Base-by-base conservation (phyloP, 1,140 invertebrate genomes). In the Zaprionus ornatus region DNA sequence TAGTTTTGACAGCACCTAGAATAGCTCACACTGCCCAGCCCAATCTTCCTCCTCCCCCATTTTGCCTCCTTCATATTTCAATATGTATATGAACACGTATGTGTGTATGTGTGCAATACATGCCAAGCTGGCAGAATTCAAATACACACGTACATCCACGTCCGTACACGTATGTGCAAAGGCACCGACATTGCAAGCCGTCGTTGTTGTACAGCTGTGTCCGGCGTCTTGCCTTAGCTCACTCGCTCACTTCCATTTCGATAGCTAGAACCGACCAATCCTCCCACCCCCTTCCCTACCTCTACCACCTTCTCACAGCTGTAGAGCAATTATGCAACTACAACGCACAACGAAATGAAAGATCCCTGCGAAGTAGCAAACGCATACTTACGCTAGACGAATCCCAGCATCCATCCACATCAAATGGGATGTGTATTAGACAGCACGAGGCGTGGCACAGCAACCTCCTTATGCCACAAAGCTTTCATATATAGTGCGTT, bases 1-100 rank as follows among this genome's bases (percentile, higher is more conserved):
- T 90, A 88, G 85, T 85, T 88, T 90, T 88, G 85, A 85, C 85
- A 86, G 81, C 52, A 80, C 71, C 78, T 81, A 77, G 77, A 80
- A 83, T 77, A 72, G 70, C 80, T 79, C 56, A 74, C 45, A 63
- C 15, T 13, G 74, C 62, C 79, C 35, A 27, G 19, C 40, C 42
- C 35, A 35, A 64, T 56, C 52, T 35, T n/a, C 65, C 77, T 61
- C 79, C 67, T 40, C 56, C 60, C 74, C 42, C 61, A 61, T 52
- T 57, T 52, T 57, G 42, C 27, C 67, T 60, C 45, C 15, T 57
- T 66, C 64, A 66, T 57, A 66, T 56, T 64, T 55, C 45, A 61
- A 48, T 65, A 55, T 64, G 56, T 35, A 62, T 66, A 62, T 66
- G 48, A 29, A 35, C 61, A 72, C 66, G 27, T 60, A 82, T 75